Evolutionary conservation across 23 tunicate genomes (phyloP).

Genomic region (Oikopleura albicans): DNA sequence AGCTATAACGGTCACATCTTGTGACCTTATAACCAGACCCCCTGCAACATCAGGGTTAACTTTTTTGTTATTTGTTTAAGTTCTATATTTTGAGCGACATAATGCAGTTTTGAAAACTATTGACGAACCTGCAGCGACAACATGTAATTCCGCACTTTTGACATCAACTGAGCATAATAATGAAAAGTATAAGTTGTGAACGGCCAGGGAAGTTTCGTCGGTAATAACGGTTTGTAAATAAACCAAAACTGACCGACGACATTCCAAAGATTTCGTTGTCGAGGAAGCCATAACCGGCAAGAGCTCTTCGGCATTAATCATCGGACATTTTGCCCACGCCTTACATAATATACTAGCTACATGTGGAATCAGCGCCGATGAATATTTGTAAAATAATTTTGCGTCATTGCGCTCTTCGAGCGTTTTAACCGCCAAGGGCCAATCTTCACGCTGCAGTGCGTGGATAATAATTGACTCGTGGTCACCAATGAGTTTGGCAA

Average conservation of each 20-base stretch:
- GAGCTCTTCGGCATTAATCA: neutral
- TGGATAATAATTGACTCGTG: constrained; percentile 69
- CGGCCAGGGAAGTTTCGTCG: neutral
- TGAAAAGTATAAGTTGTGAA: neutral
- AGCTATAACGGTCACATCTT: too few relatives aligned
- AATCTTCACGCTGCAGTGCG: constrained; percentile 63
- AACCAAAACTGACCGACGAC: neutral
- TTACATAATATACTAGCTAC: neutral
- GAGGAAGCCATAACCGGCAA: neutral
- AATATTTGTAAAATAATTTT: constrained; percentile 56
- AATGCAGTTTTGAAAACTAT: too few relatives aligned
- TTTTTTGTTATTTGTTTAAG: too few relatives aligned
- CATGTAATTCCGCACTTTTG: neutral
- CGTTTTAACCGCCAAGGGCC: constrained; percentile 49
- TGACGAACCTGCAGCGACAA: neutral
- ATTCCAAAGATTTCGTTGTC: neutral
- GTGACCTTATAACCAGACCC: too few relatives aligned
- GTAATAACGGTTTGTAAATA: neutral
- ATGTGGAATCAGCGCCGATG: constrained; percentile 43
- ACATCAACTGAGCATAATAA: constrained; percentile 10
- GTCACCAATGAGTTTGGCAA: constrained; percentile 75
- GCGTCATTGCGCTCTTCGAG: constrained; percentile 38
- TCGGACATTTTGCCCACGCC: neutral
- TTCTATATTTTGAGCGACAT: too few relatives aligned
- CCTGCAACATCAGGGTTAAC: too few relatives aligned